Evolutionary conservation across 2,797 vertebrate genomes (phyloP), one percentile per base, ranked within the genome.

Genomic region (Argya squamiceps): DNA sequence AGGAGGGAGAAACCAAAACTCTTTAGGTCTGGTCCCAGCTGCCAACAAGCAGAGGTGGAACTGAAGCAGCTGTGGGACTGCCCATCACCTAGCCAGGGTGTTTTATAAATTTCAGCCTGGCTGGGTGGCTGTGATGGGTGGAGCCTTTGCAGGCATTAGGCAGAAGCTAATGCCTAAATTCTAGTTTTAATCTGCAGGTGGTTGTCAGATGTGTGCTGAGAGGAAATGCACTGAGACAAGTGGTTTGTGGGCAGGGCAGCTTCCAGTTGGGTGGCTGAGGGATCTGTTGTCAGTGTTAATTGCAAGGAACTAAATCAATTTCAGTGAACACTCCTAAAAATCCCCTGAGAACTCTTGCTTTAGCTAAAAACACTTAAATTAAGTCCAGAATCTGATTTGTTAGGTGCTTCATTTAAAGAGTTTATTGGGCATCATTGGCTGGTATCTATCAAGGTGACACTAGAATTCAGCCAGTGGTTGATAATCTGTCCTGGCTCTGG

Each of bases 371-470:
- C 26, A 26, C 43, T 63, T 41, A 2, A 6, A 6, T 73, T 17
- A 68, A 76, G 36, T 60, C 56, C 53, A 37, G 44, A 67, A 60
- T 67, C 73, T 79, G 39, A 44, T 91, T 82, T 82, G 20, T 77
- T 74, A 74, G 39, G 37, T 94, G 21, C 23, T 92, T 85, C 13
- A 52, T 69, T 84, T 63, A 73, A 89, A 55, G 44, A 69, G 55
- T 14, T 84, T 5, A 11, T 20, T 37, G 37, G 39, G 46, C 27
- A 29, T 74, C 5, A 1, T 3, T 93, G 39, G 43, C 20, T 2
- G 1, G 5, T 22, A 11, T 76, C 34, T 74, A 0, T 74, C 44
- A 36, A 9, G 43, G 13, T 5, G 11, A 26, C 4, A 10, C 8
- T 39, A 60, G 29, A 50, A 43, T 49, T 53, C 32, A 10, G 3